Percentiles rank a stretch among this genome's conserved stretches.
Conservation (phyloP, 2,888 invertebrate genomes). For the Lepidochitona cinerea region DNA sequence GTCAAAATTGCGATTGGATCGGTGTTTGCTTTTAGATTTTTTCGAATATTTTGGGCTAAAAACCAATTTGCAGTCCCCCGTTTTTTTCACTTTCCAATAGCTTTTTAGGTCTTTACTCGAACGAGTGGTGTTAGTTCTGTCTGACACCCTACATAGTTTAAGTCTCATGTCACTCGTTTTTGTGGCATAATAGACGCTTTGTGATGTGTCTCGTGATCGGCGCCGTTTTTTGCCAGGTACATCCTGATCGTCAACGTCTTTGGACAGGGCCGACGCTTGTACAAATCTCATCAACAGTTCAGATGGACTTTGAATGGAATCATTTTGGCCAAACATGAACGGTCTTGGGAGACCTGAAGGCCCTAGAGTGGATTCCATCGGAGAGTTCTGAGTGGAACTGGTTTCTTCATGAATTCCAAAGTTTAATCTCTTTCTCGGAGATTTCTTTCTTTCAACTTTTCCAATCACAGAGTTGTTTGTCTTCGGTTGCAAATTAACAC, state of each 20-base stretch:
- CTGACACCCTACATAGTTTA: constrained; percentile 9
- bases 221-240: not conserved
- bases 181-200: constrained; percentile 10
- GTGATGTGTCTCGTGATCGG: not conserved
- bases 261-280: not conserved
- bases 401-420: not conserved
- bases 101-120: constrained; percentile 32
- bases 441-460: too few species aligned
- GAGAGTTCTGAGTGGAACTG: not conserved
- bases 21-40: not conserved
- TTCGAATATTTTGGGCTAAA: constrained; percentile 32
- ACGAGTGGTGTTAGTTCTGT: constrained; percentile 24
- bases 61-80: constrained; percentile 50
- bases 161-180: constrained; percentile 22
- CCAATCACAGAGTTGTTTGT: too few species aligned
- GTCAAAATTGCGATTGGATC: not conserved
- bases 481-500: too few species aligned
- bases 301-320: not conserved
- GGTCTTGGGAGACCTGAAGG: not conserved
- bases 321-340: not conserved
- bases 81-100: constrained; percentile 51
- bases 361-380: not conserved
- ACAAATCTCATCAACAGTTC: not conserved
- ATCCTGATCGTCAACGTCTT: not conserved
- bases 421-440: not conserved